Conservation (phyloP, 2,888 invertebrate genomes). For the Hoplodrina blanda region DNA sequence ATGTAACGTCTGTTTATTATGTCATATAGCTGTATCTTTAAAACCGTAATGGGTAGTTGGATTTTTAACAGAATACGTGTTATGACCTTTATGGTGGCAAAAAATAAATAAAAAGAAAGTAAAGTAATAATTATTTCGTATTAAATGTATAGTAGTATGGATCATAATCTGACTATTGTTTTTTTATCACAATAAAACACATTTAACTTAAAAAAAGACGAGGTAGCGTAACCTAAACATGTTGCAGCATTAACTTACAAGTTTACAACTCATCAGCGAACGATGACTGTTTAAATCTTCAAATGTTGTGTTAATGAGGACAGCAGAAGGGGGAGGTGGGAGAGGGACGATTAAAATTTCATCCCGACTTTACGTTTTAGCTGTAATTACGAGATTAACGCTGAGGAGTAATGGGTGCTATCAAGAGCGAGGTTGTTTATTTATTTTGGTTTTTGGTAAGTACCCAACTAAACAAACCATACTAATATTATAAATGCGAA, state of each 20-base stretch:
- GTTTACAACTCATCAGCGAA: constrained; percentile 78
- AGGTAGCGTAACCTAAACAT: constrained; percentile 48
- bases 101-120: no score
- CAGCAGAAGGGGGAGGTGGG: constrained; percentile 14
- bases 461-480: no score
- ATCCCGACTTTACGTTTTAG: constrained; percentile 69
- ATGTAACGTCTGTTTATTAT: no score
- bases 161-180: no score
- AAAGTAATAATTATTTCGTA: no score
- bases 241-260: constrained; percentile 67
- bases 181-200: no score
- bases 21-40: no score
- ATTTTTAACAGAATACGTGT: no score
- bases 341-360: constrained; percentile 71
- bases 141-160: no score
- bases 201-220: not conserved
- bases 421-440: constrained; percentile 41
- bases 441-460: not conserved
- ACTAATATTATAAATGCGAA: no score
- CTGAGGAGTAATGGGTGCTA: constrained; percentile 40
- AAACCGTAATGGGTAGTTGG: no score
- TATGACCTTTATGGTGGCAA: no score
- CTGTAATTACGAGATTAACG: constrained; percentile 73
- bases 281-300: constrained; percentile 71
- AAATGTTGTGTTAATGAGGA: constrained; percentile 74